Evolutionary conservation across 2,888 invertebrate genomes (phyloP), one percentile per base, ranked within the genome.

Genomic region (Melinaea menophilus): DNA sequence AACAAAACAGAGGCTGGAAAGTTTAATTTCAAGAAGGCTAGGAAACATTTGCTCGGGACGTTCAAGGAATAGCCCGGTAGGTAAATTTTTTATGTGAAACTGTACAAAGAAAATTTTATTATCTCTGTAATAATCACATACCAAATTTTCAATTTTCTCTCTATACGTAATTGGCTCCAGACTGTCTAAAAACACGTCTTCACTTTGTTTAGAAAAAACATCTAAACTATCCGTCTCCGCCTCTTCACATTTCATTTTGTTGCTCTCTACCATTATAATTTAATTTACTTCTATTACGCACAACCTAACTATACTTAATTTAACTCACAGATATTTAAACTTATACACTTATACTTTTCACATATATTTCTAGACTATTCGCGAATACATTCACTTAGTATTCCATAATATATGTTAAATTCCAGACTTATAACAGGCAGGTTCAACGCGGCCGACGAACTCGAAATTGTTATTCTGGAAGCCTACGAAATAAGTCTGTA

Each of bases 401-500:
- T 63, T 63, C 61, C 2, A 47, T 48, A 33, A 67, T 56, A 58
- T 12, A 45, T 57, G 54, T 61, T 45, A 61, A 45, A 57, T 66
- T 48, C 55, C 55, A 48, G 61, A 59, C 59, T 56, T 54, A 58
- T 51, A 57, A 63, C 37, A 51, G 56, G 55, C 61, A 61, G 58
- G 57, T 56, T 79, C 80, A 81, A 81, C 69, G 82, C 71, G 89
- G 88, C 81, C 86, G 82, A 79, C 86, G 90, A 90, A 88, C 90
- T 85, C 77, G 61, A 76, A 75, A 88, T 88, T 86, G 82, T 85
- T 86, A 88, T 88, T 87, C 86, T 84, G 81, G 82, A 85, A 86
- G 84, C 82, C 85, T 80, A 82, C 81, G 72, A 78, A 80, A 79
- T 76, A 78, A 78, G 76, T 84, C 79, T 74, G 74, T 69, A 71